phyloP scores from a whole-genome alignment of 2,113 vertebrate genomes.

The Empidonax traillii region DNA sequence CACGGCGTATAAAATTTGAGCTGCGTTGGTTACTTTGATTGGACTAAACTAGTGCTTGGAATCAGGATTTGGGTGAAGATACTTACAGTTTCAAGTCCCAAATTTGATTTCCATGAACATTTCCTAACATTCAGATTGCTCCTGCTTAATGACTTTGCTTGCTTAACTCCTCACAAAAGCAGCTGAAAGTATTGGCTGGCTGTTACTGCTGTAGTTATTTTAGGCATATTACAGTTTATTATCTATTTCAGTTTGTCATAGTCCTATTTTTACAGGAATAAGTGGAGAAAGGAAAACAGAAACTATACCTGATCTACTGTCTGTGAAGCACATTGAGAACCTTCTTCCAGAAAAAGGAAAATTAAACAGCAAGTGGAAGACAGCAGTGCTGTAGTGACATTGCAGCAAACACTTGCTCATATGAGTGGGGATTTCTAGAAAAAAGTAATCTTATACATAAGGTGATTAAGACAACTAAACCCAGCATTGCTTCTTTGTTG shows the following conservation, averaged over 20 bases:
- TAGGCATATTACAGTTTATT: not conserved
- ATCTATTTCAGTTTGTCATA: not conserved
- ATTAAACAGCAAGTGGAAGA: constrained; percentile 44
- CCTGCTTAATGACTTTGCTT: not conserved
- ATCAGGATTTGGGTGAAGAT: not conserved
- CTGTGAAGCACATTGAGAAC: not conserved
- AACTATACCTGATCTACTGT: not conserved
- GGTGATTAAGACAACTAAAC: constrained; percentile 63
- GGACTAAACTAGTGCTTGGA: not conserved
- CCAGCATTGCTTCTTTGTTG: constrained; percentile 60
- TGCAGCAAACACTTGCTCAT: constrained; percentile 35
- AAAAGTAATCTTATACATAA: constrained; percentile 60
- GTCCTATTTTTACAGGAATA: not conserved
- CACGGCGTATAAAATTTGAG: not conserved
- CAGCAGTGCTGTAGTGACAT: constrained; percentile 24
- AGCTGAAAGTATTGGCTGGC: not conserved
- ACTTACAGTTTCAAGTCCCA: not conserved
- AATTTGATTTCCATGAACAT: not conserved
- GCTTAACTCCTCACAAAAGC: not conserved
- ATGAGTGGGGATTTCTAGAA: constrained; percentile 41
- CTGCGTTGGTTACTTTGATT: not conserved
- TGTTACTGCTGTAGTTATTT: not conserved
- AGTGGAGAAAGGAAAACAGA: not conserved
- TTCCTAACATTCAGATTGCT: not conserved
- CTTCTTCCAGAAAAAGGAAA: constrained; percentile 30